A percentile compares a stretch with the other conserved stretches of the same genome.
Conservation (phyloP, 2,797 vertebrate species). For the Synanceia verrucosa region DNA sequence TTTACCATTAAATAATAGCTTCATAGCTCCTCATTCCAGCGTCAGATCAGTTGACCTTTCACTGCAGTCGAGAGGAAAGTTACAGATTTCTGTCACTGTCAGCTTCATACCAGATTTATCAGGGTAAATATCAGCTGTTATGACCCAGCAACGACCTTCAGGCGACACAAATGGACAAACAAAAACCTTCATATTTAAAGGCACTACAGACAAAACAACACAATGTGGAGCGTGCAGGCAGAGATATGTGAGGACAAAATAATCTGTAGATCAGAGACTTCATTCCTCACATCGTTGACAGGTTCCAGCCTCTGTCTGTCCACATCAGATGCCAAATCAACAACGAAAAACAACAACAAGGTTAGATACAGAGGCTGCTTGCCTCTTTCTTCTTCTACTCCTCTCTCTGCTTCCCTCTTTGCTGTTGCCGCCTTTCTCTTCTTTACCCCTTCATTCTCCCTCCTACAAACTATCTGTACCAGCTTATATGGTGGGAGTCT, state of each 20-base stretch:
- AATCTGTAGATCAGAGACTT: conserved; percentile 64
- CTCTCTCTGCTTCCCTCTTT: conserved; percentile 30
- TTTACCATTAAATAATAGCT: neutral
- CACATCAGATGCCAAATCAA: conserved; percentile 41
- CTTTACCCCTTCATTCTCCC: conserved; percentile 61
- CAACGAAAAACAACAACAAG: conserved; percentile 20
- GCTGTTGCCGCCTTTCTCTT: conserved; percentile 47
- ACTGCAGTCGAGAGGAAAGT: neutral
- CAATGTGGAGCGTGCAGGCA: conserved; percentile 35
- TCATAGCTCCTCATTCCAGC: neutral
- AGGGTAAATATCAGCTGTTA: neutral
- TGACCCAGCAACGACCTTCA: conserved; percentile 50
- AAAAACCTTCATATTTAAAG: conserved; percentile 22
- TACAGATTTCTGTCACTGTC: neutral
- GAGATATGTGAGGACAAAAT: conserved; percentile 33
- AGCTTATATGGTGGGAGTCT: conserved; percentile 72
- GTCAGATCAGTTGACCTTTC: too few species aligned
- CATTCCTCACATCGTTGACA: conserved; percentile 63
- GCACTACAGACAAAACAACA: conserved; percentile 63
- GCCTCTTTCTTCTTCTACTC: conserved; percentile 30
- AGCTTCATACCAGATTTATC: neutral
- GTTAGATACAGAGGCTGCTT: conserved; percentile 23
- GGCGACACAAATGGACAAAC: conserved; percentile 8
- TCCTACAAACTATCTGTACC: conserved; percentile 69
- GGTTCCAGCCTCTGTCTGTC: conserved; percentile 49